These are phyloP conservation scores for Belgica antarctica DNA, from an alignment of 2,888 invertebrate genomes.

Conservation along the genomic window DNA sequence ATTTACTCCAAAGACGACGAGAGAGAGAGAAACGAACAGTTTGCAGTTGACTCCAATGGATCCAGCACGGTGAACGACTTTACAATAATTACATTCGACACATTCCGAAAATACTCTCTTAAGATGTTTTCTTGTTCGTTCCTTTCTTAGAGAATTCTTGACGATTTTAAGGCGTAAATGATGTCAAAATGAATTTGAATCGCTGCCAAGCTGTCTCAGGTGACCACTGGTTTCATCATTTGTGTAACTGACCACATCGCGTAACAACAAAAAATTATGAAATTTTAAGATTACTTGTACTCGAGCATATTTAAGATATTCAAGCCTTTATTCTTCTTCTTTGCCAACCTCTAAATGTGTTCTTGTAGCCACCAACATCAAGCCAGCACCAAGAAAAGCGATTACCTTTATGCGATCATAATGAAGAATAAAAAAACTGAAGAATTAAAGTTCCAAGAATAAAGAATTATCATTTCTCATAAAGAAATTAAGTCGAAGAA, in stretches of 20 bases:
- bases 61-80: not conserved
- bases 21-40: not conserved
- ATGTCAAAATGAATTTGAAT: not conserved
- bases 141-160: not conserved
- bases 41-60: constrained; percentile 1
- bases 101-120: constrained; percentile 25
- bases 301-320: not conserved
- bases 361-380: not conserved
- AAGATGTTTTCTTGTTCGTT: not conserved
- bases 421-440: not conserved
- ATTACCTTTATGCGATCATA: constrained; percentile 23
- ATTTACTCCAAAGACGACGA: constrained; percentile 9
- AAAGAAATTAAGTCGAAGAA: not conserved
- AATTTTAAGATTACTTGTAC: constrained; percentile 25
- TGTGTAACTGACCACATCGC: too few relatives aligned
- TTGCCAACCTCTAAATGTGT: not conserved
- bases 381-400: not conserved
- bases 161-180: too few relatives aligned
- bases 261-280: constrained; percentile 26
- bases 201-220: not conserved
- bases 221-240: too few relatives aligned
- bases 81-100: constrained; percentile 32
- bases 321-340: not conserved
- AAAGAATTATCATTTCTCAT: constrained; percentile 26
- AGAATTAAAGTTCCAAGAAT: constrained; percentile 16